phyloP scores from a whole-genome alignment of 2,888 invertebrate species.

The Matsumyia berberina region DNA sequence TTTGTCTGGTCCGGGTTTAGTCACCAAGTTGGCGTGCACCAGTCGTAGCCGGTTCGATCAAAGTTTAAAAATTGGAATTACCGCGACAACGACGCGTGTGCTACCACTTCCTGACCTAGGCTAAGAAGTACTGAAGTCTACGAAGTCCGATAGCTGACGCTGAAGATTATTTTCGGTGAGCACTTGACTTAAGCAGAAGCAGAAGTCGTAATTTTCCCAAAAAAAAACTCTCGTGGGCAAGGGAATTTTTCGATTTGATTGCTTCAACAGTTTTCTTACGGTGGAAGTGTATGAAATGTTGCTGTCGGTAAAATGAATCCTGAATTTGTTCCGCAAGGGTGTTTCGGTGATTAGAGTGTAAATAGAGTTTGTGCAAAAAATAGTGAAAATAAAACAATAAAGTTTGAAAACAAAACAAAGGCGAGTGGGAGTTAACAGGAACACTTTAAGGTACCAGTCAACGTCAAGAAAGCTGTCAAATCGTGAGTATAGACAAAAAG shows the following conservation, averaged over 20 bases:
- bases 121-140: conserved; percentile 40
- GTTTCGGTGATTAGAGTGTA: neutral
- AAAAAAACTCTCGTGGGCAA: neutral
- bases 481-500: no score
- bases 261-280: conserved; percentile 7
- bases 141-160: neutral
- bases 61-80: conserved; percentile 20
- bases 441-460: no score
- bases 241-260: neutral
- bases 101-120: conserved; percentile 56
- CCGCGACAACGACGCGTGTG: conserved; percentile 22
- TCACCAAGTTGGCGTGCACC: conserved; percentile 44
- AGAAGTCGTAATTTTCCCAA: conserved; percentile 29
- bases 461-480: no score
- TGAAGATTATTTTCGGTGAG: conserved; percentile 43
- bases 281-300: conserved; percentile 9
- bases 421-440: no score
- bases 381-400: no score
- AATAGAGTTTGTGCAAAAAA: no score
- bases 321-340: neutral
- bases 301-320: conserved; percentile 24
- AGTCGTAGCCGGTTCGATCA: conserved; percentile 43
- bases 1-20: conserved; percentile 63
- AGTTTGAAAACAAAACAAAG: no score
- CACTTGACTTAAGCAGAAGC: no score